Evolutionary conservation across 2,113 vertebrate species (phyloP).

Genomic region (Catharus bicknelli): DNA sequence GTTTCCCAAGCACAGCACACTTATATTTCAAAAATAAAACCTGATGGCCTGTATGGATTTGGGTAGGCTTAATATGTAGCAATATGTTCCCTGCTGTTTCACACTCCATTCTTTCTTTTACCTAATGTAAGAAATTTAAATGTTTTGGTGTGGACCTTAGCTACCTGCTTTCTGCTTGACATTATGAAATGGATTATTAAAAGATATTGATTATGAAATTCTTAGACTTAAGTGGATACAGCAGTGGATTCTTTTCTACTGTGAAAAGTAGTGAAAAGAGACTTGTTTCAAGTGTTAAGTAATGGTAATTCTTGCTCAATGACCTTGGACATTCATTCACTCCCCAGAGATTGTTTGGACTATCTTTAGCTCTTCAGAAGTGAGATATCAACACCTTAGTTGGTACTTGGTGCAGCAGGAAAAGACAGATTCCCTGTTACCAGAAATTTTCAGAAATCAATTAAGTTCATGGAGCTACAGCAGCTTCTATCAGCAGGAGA

Average conservation of each 20-base stretch:
- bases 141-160: background rate
- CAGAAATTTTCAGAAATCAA: slow-evolving; percentile 14
- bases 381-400: background rate
- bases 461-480: background rate
- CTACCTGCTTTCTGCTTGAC: background rate
- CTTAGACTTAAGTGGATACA: background rate
- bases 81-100: background rate
- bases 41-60: background rate
- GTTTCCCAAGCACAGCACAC: background rate
- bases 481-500: slow-evolving; percentile 6
- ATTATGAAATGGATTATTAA: background rate
- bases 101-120: background rate
- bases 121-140: background rate
- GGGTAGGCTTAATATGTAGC: background rate
- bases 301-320: background rate
- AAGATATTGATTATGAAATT: background rate
- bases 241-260: background rate
- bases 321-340: background rate
- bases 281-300: background rate
- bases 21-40: background rate
- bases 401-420: background rate
- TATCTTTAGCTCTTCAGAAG: background rate
- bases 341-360: background rate
- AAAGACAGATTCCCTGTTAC: background rate
- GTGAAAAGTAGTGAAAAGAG: background rate